Evolutionary conservation across 64 coral and sea anemone genomes (phyloP).

Genomic region (Orbicella faveolata): DNA sequence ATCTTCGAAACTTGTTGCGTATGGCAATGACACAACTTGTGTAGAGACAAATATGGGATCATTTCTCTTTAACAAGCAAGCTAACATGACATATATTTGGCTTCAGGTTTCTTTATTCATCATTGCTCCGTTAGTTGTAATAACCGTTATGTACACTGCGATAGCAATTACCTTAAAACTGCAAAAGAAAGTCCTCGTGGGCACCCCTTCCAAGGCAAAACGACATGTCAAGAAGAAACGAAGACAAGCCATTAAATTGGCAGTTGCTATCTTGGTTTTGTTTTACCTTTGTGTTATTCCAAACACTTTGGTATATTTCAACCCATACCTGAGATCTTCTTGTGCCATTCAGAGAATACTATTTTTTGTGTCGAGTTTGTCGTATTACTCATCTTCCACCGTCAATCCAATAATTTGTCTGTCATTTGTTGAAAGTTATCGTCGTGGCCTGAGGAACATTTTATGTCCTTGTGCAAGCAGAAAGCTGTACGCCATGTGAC

Average conservation of each 20-base stretch:
- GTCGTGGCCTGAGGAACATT: not conserved
- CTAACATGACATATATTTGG: not conserved
- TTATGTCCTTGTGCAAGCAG: not conserved
- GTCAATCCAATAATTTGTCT: conserved; percentile 9
- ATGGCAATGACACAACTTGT: not conserved
- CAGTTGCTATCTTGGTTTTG: not conserved
- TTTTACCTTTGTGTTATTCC: not conserved
- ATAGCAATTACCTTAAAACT: not conserved
- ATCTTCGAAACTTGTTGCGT: not conserved
- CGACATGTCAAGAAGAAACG: not conserved
- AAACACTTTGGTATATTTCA: not conserved
- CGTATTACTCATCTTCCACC: not conserved
- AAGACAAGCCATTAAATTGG: not conserved
- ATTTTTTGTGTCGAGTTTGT: not conserved
- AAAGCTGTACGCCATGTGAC: too few species aligned
- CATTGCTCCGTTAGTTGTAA: not conserved
- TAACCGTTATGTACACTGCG: not conserved
- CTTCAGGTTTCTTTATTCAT: not conserved
- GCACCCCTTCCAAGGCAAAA: not conserved
- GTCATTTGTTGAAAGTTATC: conserved; percentile 11
- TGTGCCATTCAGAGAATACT: not conserved
- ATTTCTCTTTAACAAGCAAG: not conserved
- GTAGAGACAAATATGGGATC: not conserved
- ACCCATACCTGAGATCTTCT: not conserved
- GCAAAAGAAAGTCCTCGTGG: not conserved